Conservation (phyloP, 2,113 vertebrate genomes). For the Cebus imitator region DNA sequence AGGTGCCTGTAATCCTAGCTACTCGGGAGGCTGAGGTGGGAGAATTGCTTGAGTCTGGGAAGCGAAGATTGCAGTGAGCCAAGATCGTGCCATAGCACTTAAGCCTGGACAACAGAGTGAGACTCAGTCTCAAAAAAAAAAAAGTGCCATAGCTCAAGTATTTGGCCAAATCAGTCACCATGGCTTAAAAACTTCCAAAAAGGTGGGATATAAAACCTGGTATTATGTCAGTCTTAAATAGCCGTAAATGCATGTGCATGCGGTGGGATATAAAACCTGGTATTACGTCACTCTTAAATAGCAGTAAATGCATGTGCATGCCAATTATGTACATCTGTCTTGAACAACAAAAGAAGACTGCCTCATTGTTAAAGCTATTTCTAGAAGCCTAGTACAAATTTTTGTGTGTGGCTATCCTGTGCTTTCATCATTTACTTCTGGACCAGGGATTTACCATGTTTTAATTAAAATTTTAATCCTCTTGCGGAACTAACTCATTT, state of each 20-base stretch:
- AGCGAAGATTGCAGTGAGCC: neutral
- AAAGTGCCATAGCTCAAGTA: neutral
- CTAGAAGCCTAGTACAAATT: neutral
- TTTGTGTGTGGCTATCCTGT: neutral
- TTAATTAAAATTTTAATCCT: conserved; percentile 47
- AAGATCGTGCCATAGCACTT: neutral
- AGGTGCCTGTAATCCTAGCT: neutral
- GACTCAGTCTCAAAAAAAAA: neutral
- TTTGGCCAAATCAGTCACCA: neutral
- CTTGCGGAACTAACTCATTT: neutral
- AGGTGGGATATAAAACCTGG: neutral
- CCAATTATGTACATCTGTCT: neutral
- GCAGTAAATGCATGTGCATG: neutral
- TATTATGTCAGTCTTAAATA: neutral
- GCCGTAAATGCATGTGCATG: neutral
- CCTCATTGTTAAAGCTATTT: neutral
- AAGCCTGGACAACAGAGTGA: neutral
- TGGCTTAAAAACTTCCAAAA: neutral
- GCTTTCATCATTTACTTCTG: conserved; percentile 8
- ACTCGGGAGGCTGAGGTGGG: neutral
- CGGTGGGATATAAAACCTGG: neutral
- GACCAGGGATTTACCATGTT: neutral
- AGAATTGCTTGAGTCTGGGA: neutral
- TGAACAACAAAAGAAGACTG: neutral
- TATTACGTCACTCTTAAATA: neutral